Evolutionary conservation across 2,113 vertebrate species (phyloP).

Genomic region (Gymnorhina tibicen): DNA sequence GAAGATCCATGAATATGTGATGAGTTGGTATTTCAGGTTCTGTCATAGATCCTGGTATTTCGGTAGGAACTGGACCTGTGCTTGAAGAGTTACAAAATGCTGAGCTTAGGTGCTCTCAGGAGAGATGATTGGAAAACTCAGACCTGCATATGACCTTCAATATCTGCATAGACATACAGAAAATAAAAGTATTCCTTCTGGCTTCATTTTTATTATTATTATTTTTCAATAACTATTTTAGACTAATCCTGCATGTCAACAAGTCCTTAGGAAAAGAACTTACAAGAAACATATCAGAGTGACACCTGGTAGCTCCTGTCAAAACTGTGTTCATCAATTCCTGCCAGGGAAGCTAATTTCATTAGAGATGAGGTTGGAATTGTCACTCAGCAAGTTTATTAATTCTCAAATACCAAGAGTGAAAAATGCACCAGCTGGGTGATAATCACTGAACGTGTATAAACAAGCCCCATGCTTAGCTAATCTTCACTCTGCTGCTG

Average conservation of each 20-base stretch:
- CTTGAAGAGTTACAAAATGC: neutral
- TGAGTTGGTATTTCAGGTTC: neutral
- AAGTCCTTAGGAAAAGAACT: neutral
- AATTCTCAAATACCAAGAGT: conserved; percentile 41
- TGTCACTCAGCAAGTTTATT: conserved; percentile 54
- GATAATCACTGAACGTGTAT: neutral
- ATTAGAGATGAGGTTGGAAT: conserved; percentile 19
- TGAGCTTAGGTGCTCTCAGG: neutral
- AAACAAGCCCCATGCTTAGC: conserved; percentile 4
- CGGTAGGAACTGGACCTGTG: neutral
- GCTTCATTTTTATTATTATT: neutral
- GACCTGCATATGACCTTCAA: neutral
- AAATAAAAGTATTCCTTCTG: neutral
- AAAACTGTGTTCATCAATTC: conserved; percentile 18
- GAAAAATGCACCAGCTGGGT: conserved; percentile 13
- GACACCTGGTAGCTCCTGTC: conserved; percentile 18
- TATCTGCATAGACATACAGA: neutral
- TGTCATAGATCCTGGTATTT: neutral
- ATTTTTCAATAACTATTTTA: neutral
- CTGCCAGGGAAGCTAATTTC: conserved; percentile 23
- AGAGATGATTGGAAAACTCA: neutral
- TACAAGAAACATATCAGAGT: neutral
- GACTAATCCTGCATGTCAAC: neutral
- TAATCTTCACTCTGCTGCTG: neutral
- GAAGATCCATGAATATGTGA: neutral